Evolutionary conservation across 2,888 invertebrate genomes (phyloP).

Genomic region (Eumacrocentrus americanus): DNA sequence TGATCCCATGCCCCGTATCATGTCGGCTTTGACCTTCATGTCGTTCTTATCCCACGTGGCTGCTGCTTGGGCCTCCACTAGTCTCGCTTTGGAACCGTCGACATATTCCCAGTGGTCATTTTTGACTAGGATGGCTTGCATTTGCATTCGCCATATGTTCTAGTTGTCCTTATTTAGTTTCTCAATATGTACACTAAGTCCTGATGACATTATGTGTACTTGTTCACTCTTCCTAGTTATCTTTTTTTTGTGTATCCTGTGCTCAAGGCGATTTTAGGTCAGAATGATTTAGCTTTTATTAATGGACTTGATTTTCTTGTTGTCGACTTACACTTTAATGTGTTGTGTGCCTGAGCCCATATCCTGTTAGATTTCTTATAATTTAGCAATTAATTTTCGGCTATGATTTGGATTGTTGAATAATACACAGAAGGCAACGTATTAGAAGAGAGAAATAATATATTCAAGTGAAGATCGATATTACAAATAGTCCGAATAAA

Average conservation of each 20-base stretch:
- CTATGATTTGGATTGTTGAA: too few relatives aligned
- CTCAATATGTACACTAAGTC: not conserved
- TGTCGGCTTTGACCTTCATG: conserved; percentile 10
- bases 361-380: not conserved
- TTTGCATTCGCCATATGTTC: conserved; percentile 13
- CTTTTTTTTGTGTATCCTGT: too few relatives aligned
- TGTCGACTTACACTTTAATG: not conserved
- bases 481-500: too few relatives aligned
- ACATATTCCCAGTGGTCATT: conserved; percentile 19
- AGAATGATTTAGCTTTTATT: not conserved
- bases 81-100: conserved; percentile 9
- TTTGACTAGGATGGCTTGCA: conserved; percentile 14
- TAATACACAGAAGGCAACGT: too few relatives aligned
- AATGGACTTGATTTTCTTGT: not conserved
- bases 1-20: conserved; percentile 9
- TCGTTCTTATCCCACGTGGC: conserved; percentile 16
- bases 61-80: not conserved
- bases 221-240: too few relatives aligned
- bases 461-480: too few relatives aligned
- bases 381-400: too few relatives aligned
- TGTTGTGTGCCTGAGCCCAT: not conserved
- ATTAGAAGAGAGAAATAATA: too few relatives aligned
- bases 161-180: not conserved
- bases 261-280: too few relatives aligned
- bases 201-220: too few relatives aligned